Percentiles rank a stretch among this genome's conserved stretches.
These are phyloP conservation scores for Cerastis leucographa DNA, from an alignment of 2,888 invertebrate species.

Conservation along the genomic window DNA sequence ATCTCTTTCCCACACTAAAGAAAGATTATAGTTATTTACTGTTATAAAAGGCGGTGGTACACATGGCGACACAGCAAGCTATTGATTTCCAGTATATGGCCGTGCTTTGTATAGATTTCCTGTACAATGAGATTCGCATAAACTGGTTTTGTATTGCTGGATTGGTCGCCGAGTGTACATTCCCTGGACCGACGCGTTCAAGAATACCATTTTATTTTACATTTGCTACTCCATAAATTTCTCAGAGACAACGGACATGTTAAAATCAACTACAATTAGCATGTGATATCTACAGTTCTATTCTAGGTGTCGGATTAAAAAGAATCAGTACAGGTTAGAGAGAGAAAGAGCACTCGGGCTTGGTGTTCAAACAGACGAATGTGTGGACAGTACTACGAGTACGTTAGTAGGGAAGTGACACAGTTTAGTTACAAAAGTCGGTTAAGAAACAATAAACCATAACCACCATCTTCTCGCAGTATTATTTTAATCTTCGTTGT, in stretches of 20 bases:
- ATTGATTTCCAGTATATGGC: too few relatives aligned
- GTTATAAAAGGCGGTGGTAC: background rate
- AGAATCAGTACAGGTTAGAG: conserved; percentile 79
- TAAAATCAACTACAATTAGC: conserved; percentile 53
- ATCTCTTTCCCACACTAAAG: background rate
- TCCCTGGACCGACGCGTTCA: too few relatives aligned
- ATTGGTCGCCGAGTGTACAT: too few relatives aligned
- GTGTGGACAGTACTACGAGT: conserved; percentile 52
- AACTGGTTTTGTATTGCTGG: too few relatives aligned
- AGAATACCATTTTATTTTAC: too few relatives aligned
- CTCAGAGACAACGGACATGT: conserved; percentile 31
- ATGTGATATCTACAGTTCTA: conserved; percentile 59
- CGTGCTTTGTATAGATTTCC: too few relatives aligned
- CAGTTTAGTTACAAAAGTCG: conserved; percentile 48
- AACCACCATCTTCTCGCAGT: background rate
- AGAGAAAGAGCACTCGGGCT: conserved; percentile 82
- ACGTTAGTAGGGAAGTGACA: conserved; percentile 64
- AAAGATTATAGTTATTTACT: background rate
- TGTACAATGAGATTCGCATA: too few relatives aligned
- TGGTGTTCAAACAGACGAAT: conserved; percentile 68
- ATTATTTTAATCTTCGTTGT: too few relatives aligned
- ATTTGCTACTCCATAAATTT: too few relatives aligned
- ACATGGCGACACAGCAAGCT: too few relatives aligned
- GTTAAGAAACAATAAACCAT: conserved; percentile 29
- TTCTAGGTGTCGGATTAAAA: conserved; percentile 72